Percentiles rank a stretch among this genome's conserved stretches.
phyloP scores from a whole-genome alignment of 2,888 invertebrate genomes.

The Brassicogethes aeneus region DNA sequence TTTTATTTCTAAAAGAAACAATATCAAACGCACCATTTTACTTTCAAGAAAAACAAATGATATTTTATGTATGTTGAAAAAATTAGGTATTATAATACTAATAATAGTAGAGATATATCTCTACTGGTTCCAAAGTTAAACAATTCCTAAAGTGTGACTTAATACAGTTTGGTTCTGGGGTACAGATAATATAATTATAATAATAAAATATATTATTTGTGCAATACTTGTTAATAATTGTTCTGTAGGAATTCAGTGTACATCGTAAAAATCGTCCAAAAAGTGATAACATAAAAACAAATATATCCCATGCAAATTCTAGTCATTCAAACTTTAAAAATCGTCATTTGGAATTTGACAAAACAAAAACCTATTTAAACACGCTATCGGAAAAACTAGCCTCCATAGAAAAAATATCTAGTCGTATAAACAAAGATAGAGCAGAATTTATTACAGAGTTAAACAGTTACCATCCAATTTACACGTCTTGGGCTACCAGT shows the following conservation, averaged over 20 bases:
- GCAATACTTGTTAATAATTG: too few species aligned
- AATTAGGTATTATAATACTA: too few species aligned
- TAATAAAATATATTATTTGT: too few species aligned
- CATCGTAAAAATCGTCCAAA: conserved; percentile 49
- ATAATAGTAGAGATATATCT: too few species aligned
- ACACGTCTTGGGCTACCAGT: conserved; percentile 51
- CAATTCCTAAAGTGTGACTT: too few species aligned
- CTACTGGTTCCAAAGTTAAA: too few species aligned
- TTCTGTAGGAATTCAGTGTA: conserved; percentile 56
- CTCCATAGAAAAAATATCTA: conserved; percentile 54
- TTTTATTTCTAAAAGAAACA: too few species aligned
- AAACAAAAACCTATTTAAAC: conserved; percentile 51
- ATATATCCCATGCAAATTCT: conserved; percentile 22
- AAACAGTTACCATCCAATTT: conserved; percentile 51
- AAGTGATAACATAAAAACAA: conserved; percentile 43
- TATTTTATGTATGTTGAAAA: too few species aligned
- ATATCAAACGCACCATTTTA: too few species aligned
- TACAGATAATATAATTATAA: too few species aligned
- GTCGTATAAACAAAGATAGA: conserved; percentile 55
- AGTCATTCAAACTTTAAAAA: conserved; percentile 46
- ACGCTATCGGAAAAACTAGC: conserved; percentile 52
- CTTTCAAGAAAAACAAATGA: too few species aligned
- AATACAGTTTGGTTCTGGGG: too few species aligned
- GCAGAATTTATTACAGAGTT: conserved; percentile 48
- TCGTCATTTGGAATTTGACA: conserved; percentile 53